Base-by-base conservation (phyloP, 2,888 invertebrate genomes). In the Meteorus colon region DNA sequence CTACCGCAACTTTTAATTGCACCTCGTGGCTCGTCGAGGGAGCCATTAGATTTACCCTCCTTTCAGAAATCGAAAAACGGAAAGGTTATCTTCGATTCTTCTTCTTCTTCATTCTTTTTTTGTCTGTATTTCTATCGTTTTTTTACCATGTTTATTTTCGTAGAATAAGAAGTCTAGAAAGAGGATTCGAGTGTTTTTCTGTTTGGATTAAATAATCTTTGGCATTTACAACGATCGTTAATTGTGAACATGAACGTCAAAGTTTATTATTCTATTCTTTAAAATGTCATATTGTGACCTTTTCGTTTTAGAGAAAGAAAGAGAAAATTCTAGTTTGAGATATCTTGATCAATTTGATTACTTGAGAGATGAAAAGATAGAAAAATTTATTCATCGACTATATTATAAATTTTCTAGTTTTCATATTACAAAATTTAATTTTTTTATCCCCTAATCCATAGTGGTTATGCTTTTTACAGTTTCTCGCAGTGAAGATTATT, bases 1-100 rank as follows among this genome's bases (percentile, higher is more conserved):
- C 83, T 81, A 84, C 86, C 87, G 83, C 87, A 88, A 88, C 87
- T 88, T 88, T 88, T 88, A 88, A 88, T 88, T 88, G 88, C 87
- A 83, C 86, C 82, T 82, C 83, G 82, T 55, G 19, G 19, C 79
- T 83, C 84, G 85, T 84, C 87, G 84, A 80, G 85, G 87, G 87
- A 82, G 84, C 84, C 86, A 86, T 88, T 88, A 85, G 82, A 82
- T 75, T 74, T 55, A 55, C 55, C 79, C 84, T 81, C 81, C 82
- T 78, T 73, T 63, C 75, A 71, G 81, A 78, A 84, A 72, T 68
- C 41, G 60, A 37, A 70, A n/a, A 37, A 70, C 60, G 10, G 12
- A 12, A 24, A 8, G 31, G 63, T 62, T 16, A 10, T 72, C 45
- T 45, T 31, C 14, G 45, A 55, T 59, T 69, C 12, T 37, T 12